Evolutionary conservation across 2,888 invertebrate species (phyloP).

Genomic region (Steromphala cineraria): DNA sequence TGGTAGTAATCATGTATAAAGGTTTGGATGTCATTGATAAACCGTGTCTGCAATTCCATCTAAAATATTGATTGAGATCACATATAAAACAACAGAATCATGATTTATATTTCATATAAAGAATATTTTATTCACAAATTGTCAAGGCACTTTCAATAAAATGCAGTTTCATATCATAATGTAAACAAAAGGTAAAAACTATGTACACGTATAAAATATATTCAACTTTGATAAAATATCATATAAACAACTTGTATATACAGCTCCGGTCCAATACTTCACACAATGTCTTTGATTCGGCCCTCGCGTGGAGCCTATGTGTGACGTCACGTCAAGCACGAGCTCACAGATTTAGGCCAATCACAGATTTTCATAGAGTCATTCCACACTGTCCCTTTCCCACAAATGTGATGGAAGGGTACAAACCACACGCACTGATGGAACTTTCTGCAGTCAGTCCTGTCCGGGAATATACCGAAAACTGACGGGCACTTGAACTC

Average conservation of each 20-base stretch:
- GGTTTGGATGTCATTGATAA: too few relatives aligned
- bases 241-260: conserved; percentile 6
- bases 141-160: neutral
- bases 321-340: conserved; percentile 28
- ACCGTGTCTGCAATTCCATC: too few relatives aligned
- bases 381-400: conserved; percentile 50
- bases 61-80: too few relatives aligned
- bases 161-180: neutral
- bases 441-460: conserved; percentile 41
- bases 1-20: too few relatives aligned
- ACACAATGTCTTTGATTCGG: neutral
- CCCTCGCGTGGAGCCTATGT: neutral
- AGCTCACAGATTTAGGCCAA: conserved; percentile 38
- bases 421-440: conserved; percentile 55
- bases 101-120: neutral
- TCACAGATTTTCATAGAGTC: conserved; percentile 44
- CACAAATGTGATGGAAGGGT: conserved; percentile 46
- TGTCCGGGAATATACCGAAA: conserved; percentile 47
- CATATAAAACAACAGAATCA: too few relatives aligned
- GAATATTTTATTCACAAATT: conserved; percentile 9
- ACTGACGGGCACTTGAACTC: conserved; percentile 46
- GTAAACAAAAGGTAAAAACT: conserved; percentile 5
- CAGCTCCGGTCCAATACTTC: neutral
- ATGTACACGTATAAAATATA: conserved; percentile 19
- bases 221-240: conserved; percentile 17